Percentiles rank a stretch among this genome's conserved stretches.
Conservation (phyloP, 1,140 invertebrate species). For the Pseudomyrmex cubaensis region DNA sequence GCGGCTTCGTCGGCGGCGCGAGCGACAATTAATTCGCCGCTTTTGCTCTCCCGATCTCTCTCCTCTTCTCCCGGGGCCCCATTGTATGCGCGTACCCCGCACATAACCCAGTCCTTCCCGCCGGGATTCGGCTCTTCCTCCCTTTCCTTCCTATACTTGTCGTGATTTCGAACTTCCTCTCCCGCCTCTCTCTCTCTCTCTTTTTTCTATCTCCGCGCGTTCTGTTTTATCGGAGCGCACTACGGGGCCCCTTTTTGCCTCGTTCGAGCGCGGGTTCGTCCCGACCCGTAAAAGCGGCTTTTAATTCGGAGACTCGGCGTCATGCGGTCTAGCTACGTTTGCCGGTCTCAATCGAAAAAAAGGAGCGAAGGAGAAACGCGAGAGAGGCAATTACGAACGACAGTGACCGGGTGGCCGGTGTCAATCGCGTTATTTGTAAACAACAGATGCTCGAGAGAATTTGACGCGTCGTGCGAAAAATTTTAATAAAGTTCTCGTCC, state of each 20-base stretch:
- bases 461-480: background rate
- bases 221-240: slow-evolving; percentile 74
- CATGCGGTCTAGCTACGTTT: slow-evolving; percentile 77
- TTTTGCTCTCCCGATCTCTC: slow-evolving; percentile 76
- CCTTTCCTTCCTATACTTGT: slow-evolving; percentile 6
- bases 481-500: background rate
- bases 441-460: background rate
- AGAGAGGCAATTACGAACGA: slow-evolving; percentile 21
- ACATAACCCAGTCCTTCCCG: slow-evolving; percentile 60
- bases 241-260: slow-evolving; percentile 63
- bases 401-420: background rate
- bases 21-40: slow-evolving; percentile 84
- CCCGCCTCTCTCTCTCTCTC: slow-evolving; percentile 1
- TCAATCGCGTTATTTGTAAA: background rate
- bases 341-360: slow-evolving; percentile 21
- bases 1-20: slow-evolving; percentile 79
- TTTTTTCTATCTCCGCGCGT: slow-evolving; percentile 56
- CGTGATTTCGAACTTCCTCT: slow-evolving; percentile 4
- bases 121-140: background rate
- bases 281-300: slow-evolving; percentile 57
- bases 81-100: slow-evolving; percentile 77
- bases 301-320: slow-evolving; percentile 78
- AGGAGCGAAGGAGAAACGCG: slow-evolving; percentile 6
- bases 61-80: slow-evolving; percentile 63
- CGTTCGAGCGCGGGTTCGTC: slow-evolving; percentile 31